phyloP scores from a whole-genome alignment of 2,113 vertebrate genomes.

The Larimichthys polyactis region DNA sequence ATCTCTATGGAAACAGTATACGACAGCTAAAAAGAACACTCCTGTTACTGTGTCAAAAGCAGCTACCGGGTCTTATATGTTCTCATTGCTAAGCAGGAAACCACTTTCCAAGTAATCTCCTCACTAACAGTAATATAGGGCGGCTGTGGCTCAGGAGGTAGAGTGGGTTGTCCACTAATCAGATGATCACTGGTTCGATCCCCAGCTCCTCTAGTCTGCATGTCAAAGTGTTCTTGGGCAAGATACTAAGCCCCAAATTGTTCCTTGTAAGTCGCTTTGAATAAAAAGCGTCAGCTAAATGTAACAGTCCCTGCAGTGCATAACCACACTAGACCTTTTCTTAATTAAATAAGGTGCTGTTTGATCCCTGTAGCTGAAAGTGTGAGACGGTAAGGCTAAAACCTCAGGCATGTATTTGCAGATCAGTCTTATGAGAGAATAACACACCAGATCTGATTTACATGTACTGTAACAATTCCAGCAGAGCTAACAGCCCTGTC shows the following conservation, averaged over 20 bases:
- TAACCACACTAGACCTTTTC: slow-evolving; percentile 53
- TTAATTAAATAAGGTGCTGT: slow-evolving; percentile 65
- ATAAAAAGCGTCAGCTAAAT: too few species aligned
- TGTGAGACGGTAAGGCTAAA: slow-evolving; percentile 6
- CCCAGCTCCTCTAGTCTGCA: too few species aligned
- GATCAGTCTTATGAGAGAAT: neutral
- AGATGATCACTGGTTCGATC: too few species aligned
- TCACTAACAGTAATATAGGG: slow-evolving; percentile 26
- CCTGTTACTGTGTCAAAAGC: slow-evolving; percentile 44
- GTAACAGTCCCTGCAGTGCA: slow-evolving; percentile 30
- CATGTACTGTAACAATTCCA: neutral
- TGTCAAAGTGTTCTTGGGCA: too few species aligned
- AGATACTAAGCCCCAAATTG: too few species aligned
- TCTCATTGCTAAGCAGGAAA: slow-evolving; percentile 38
- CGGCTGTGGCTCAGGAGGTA: too few species aligned
- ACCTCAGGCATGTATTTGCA: neutral
- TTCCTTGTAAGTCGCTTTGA: too few species aligned
- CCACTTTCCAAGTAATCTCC: slow-evolving; percentile 60
- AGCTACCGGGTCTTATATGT: slow-evolving; percentile 23
- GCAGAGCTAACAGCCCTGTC: neutral
- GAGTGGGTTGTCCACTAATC: too few species aligned
- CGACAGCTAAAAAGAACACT: slow-evolving; percentile 51
- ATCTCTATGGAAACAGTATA: slow-evolving; percentile 49
- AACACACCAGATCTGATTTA: neutral
- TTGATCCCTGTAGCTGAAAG: slow-evolving; percentile 21